phyloP scores from a whole-genome alignment of 2,888 invertebrate species.

The Sinohyriopsis cumingii region DNA sequence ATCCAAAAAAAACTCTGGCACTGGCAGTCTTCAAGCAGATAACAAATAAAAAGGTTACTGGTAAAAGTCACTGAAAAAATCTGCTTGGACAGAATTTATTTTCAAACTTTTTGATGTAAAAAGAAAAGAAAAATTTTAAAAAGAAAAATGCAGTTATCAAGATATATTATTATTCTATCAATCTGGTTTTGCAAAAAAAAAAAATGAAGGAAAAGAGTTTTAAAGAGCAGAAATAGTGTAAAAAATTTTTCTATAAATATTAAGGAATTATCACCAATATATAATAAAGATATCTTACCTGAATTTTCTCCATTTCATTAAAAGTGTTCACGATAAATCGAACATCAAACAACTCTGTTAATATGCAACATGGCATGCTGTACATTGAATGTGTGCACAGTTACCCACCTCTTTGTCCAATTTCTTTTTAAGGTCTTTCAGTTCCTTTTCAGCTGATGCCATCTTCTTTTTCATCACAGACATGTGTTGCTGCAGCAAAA shows the following conservation, averaged over 20 bases:
- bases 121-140: no score
- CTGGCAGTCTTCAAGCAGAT: no score
- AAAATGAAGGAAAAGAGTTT: no score
- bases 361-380: background rate
- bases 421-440: constrained; percentile 60
- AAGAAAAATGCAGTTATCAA: no score
- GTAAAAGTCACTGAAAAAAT: no score
- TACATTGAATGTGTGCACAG: background rate
- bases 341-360: background rate
- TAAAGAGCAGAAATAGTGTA: background rate
- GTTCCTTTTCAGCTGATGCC: constrained; percentile 62
- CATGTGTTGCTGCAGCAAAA: constrained; percentile 65
- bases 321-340: background rate
- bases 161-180: no score
- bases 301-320: background rate
- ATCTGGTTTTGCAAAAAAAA: no score
- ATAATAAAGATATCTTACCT: background rate
- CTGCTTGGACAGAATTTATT: no score
- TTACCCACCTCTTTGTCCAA: constrained; percentile 68
- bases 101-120: no score
- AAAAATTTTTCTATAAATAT: background rate
- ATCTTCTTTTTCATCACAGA: constrained; percentile 62
- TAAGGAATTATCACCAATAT: background rate
- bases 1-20: no score
- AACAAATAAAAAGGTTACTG: no score